These are phyloP conservation scores for Dendropsophus ebraccatus DNA, from an alignment of 2,113 vertebrate genomes.

Conservation along the genomic window DNA sequence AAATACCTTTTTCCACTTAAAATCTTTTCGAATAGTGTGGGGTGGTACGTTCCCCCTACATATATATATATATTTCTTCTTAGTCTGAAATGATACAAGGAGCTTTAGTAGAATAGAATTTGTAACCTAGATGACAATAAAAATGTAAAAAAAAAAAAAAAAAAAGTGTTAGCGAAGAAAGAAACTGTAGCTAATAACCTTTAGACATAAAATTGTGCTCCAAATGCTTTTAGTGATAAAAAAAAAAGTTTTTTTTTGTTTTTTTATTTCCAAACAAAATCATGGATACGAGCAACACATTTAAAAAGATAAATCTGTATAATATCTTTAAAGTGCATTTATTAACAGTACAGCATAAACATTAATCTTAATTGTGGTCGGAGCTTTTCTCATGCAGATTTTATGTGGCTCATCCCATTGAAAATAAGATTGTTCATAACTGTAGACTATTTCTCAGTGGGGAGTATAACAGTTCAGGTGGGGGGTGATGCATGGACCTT, in stretches of 20 bases:
- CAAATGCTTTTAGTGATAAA: constrained; percentile 35
- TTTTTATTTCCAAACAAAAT: constrained; percentile 61
- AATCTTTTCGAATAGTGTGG: constrained; percentile 83
- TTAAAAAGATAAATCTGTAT: constrained; percentile 62
- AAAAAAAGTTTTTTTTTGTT: neutral
- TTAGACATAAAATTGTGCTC: constrained; percentile 44
- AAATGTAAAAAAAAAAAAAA: constrained; percentile 75
- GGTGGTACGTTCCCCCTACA: constrained; percentile 83
- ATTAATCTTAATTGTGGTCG: constrained; percentile 59
- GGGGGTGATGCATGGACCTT: neutral
- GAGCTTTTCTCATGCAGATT: neutral
- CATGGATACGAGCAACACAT: constrained; percentile 47
- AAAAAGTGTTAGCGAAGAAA: constrained; percentile 56
- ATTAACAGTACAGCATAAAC: constrained; percentile 48
- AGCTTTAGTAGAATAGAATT: constrained; percentile 77
- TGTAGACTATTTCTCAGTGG: neutral
- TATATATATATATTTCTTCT: constrained; percentile 76
- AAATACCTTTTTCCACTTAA: constrained; percentile 93
- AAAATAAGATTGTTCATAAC: constrained; percentile 40
- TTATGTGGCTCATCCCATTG: neutral
- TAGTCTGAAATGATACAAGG: constrained; percentile 80
- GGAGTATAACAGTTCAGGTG: neutral
- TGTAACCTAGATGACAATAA: constrained; percentile 79
- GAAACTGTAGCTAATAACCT: constrained; percentile 59
- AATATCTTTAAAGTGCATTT: constrained; percentile 39